Base-by-base conservation (phyloP, 2,797 vertebrate species). In the Sebastes hubbsi region DNA sequence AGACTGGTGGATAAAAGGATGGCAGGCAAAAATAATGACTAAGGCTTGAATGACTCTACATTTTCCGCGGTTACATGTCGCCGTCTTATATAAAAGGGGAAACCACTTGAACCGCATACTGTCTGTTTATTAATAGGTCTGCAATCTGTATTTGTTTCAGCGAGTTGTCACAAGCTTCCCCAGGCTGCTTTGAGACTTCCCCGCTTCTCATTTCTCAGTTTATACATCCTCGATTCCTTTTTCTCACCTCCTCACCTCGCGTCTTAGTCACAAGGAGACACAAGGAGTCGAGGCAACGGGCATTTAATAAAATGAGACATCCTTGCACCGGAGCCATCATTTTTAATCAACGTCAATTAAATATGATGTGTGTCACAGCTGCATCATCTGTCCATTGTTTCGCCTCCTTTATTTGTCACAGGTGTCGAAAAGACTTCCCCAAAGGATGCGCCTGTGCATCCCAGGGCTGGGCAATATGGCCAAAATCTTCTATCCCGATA, bases 111-210 rank as follows among this genome's bases (percentile, higher is more conserved):
- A 72, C 61, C 66, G 34, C 78, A 54, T 12, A 7, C 29, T 64
- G 46, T 52, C 2, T 70, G 36, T 80, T 13, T 83, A 85, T 87
- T 87, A 61, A 83, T 83, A 86, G 56, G n/a, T 38, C 69, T 46
- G 1, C 14, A n/a, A 18, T 58, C 70, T 88, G 72, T 77, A 54
- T 88, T 87, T 82, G 38, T 70, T 38, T 80, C 22, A 29, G 25
- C 60, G 27, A 74, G 58, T 18, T 82, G 10, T 85, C 76, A 85
- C 70, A 75, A 56, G 52, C 72, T 86, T 86, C 64, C 66, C 65
- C 56, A 34, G 22, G 27, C 68, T 66, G 61, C 25, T 65, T 32
- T 78, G 38, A 78, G 24, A n/a, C 30, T 54, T 54, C 52, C 52
- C 52, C 52, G 20, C 52, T 54, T 22, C 52, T 54, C 52, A 54